phyloP scores from a whole-genome alignment of 2,888 invertebrate species.

The Drosophila longiperda region DNA sequence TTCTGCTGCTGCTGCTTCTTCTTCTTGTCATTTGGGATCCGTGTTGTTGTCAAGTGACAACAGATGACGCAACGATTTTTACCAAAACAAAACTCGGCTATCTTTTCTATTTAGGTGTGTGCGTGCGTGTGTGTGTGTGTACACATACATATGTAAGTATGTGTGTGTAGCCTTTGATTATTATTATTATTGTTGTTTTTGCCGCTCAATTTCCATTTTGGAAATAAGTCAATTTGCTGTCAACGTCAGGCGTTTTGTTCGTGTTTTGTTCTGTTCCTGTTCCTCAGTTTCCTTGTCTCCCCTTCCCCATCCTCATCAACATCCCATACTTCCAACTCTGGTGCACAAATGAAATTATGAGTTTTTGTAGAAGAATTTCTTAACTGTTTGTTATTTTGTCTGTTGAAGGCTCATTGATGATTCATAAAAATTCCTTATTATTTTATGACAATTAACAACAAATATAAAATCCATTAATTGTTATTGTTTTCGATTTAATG shows the following conservation, averaged over 20 bases:
- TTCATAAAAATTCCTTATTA: not conserved
- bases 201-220: constrained; percentile 49
- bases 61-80: constrained; percentile 53
- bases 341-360: not conserved
- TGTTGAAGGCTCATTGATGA: not conserved
- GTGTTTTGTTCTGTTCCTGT: constrained; percentile 4
- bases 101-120: constrained; percentile 40
- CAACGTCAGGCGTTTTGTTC: constrained; percentile 32
- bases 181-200: constrained; percentile 18
- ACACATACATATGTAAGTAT: not conserved
- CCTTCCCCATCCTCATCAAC: not conserved
- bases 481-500: no score
- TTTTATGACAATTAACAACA: not conserved
- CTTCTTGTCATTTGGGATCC: constrained; percentile 28
- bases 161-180: constrained; percentile 8
- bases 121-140: constrained; percentile 7
- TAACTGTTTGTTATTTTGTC: not conserved
- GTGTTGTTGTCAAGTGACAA: constrained; percentile 46
- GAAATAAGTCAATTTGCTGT: constrained; percentile 57
- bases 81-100: constrained; percentile 35
- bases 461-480: not conserved
- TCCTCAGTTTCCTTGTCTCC: constrained; percentile 12
- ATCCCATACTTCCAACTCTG: not conserved
- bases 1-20: not conserved
- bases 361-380: not conserved